phyloP scores from a whole-genome alignment of 2,797 vertebrate species.

The Etheostoma nigrum region DNA sequence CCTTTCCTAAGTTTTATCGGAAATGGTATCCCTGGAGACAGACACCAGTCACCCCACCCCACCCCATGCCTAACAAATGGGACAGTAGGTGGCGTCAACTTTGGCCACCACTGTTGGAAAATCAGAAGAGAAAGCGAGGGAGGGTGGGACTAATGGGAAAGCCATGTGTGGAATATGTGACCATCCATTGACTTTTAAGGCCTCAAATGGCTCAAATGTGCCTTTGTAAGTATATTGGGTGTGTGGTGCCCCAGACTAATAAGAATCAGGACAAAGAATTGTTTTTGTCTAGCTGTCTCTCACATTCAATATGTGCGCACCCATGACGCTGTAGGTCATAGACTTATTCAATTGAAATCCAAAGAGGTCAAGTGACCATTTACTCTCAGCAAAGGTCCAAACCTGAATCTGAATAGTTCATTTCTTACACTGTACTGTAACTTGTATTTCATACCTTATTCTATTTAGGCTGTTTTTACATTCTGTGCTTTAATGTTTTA shows the following conservation, averaged over 20 bases:
- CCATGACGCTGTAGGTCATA: background rate
- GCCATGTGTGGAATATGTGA: constrained; percentile 58
- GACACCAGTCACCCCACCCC: constrained; percentile 1
- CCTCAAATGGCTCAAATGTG: constrained; percentile 35
- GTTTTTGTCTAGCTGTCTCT: too few species aligned
- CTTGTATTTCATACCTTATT: too few species aligned
- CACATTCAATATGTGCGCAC: background rate
- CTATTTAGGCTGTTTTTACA: too few species aligned
- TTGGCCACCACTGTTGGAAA: constrained; percentile 19
- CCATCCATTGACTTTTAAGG: constrained; percentile 25
- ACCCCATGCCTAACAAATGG: constrained; percentile 13
- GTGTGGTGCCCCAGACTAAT: background rate
- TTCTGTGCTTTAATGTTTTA: too few species aligned
- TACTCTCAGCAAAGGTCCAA: too few species aligned
- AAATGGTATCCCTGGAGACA: constrained; percentile 29
- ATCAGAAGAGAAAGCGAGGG: constrained; percentile 2
- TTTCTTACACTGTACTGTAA: too few species aligned
- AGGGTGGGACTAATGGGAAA: constrained; percentile 39
- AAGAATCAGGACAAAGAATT: too few species aligned
- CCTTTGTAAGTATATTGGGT: background rate
- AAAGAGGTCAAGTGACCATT: too few species aligned
- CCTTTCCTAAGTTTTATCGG: constrained; percentile 10
- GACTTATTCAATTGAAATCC: too few species aligned
- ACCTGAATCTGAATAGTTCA: too few species aligned
- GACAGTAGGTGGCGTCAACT: constrained; percentile 7